phyloP scores from a whole-genome alignment of 2,888 invertebrate species.

The Mesodorylaimus sp. region DNA sequence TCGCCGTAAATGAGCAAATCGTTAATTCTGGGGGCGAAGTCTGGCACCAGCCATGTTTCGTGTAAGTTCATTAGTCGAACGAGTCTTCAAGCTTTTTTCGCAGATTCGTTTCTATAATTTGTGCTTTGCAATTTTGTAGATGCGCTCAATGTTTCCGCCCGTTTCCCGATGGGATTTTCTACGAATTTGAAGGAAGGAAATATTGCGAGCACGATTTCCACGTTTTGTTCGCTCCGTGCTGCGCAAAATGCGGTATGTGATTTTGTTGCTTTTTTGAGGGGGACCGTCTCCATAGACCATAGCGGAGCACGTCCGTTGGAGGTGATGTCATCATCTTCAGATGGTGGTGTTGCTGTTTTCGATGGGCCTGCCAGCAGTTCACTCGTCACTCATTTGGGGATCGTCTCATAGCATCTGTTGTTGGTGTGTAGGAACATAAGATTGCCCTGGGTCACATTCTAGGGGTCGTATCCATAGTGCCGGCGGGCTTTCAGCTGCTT shows the following conservation, averaged over 20 bases:
- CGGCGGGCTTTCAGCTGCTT: no score
- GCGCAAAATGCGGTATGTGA: conserved; percentile 51
- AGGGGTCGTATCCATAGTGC: no score
- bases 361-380: no score
- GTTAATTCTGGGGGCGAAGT: conserved; percentile 94
- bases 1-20: conserved; percentile 88
- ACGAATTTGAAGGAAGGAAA: conserved; percentile 94
- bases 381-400: neutral
- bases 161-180: conserved; percentile 90
- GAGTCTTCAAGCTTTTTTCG: conserved; percentile 33
- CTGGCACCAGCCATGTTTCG: conserved; percentile 98
- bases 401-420: no score
- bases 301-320: no score
- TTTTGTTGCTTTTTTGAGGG: neutral
- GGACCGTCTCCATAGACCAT: no score
- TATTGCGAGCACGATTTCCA: conserved; percentile 99
- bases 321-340: no score
- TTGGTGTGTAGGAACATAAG: no score
- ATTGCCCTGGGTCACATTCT: no score
- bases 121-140: conserved; percentile 33
- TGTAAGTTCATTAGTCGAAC: conserved; percentile 43
- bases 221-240: conserved; percentile 79
- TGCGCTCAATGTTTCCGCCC: conserved; percentile 97
- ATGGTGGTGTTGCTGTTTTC: no score
- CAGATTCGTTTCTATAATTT: neutral